Base-by-base conservation (phyloP, 2,113 vertebrate genomes). In the Phalacrocorax aristotelis region DNA sequence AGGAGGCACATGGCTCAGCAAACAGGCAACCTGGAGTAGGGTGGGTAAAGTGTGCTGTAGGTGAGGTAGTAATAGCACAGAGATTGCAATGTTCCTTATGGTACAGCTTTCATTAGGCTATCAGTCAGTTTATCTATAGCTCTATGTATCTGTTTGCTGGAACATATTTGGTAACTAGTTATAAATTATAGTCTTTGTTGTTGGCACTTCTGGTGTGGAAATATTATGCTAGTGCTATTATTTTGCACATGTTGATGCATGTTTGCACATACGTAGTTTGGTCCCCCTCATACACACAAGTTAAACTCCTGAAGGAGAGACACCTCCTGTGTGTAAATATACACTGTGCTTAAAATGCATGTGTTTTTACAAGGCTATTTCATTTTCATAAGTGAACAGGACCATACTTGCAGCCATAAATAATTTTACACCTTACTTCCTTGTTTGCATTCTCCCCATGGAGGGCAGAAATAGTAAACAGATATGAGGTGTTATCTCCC, bases 281-380 rank as follows among this genome's bases (percentile, higher is more conserved):
- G 49, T 52, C 54, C 94, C 57, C 74, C n/a, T 69, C 71, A 36
- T 7, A 42, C 29, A 36, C 11, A 0, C 0, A 27, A 61, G 64
- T 19, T 89, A 9, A 46, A 11, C 32, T 87, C 57, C 70, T 46
- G 29, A 89, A 84, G 87, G 83, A 95, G 78, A 61, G 87, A 91
- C 46, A 72, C 81, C 69, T 97, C 94, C 83, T 77, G 70, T 85
- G 89, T 89, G 89, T 87, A 95, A 97, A 93, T 55, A 89, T 17
- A 64, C 48, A 16, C 62, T 46, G 77, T 87, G 81, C 42, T 91
- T 34, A 14, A 80, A 87, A 66, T 64, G 42, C 85, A 91, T 70
- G 91, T 69, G 81, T 36, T 90, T 94, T 95, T 85, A 90, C 54
- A 86, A 83, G 84, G 49, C 70, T 85, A 77, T 83, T 93, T 94